Base-by-base conservation (phyloP, 35 echinoderm and acorn worm genomes). In the Holothuria glaberrima region DNA sequence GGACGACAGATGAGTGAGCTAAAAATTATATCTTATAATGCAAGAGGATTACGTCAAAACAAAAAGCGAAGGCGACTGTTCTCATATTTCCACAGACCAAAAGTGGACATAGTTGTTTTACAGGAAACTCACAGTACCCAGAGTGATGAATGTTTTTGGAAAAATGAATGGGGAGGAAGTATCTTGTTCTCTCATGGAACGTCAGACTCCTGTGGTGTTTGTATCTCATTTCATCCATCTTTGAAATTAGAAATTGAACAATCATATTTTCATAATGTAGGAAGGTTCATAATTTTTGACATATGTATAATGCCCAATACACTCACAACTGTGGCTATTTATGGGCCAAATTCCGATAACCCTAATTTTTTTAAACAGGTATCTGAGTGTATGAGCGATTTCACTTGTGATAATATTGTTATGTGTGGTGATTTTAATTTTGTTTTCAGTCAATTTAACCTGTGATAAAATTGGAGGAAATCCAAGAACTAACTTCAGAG, bases 81-180 rank as follows among this genome's bases (percentile, higher is more conserved):
- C 73, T 28, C 73, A 77, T 48, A 77, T 48, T 48, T 48, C 32
- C 73, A 77, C 38, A 44, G 34, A 46, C 6, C 36, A 28, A 77
- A 77, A 22, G 14, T 33, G 3, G 73, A 77, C 41, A 48, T 77
- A 24, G 12, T 77, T 4, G 19, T 44, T 12, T 6, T 77, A 19
- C 73, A 50, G 35, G 73, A 77, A 48, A 77, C 73, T 21, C 73
- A 50, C 48, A 77, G 35, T 27, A 48, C 26, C 10, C 32, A n/a
- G 18, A 48, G 13, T 22, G 41, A 77, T 48, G 34, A 48, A n/a
- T 2, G 18, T 12, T 77, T n/a, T 25, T 77, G 73, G 73, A 45
- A 48, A 32, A 77, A 77, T 50, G 73, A 46, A 46, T 77, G 73
- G 73, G 73, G 73, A n/a, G 73, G 35, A 22, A 36, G 18, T 46